phyloP scores from a whole-genome alignment of 2,797 vertebrate species.

The Australoheros facetus region DNA sequence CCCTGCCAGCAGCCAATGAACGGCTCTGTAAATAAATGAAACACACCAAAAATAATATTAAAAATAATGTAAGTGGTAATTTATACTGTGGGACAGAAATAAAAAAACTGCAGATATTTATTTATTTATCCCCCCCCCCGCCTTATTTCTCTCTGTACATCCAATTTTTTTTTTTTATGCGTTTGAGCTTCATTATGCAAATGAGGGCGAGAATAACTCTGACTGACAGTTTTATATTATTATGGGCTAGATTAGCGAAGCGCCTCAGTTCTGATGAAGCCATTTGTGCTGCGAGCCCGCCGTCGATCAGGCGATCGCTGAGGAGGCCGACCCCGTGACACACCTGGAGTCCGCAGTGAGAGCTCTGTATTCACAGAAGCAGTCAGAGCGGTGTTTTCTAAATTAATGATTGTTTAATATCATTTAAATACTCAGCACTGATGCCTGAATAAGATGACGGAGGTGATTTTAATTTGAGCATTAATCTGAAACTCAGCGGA shows the following conservation, averaged over 20 bases:
- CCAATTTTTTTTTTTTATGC: background rate
- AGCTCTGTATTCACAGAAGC: no score
- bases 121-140: background rate
- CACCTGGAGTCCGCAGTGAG: background rate
- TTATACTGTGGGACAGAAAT: background rate
- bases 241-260: background rate
- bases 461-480: background rate
- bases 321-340: background rate
- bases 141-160: background rate
- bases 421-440: no score
- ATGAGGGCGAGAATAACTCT: background rate
- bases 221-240: constrained; percentile 11
- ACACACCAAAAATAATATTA: background rate
- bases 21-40: background rate
- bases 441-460: background rate
- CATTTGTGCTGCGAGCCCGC: background rate
- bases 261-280: background rate
- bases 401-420: no score
- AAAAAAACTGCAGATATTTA: background rate
- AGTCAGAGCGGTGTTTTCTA: no score
- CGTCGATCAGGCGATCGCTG: background rate
- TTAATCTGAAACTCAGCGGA: no score
- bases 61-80: background rate
- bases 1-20: background rate
- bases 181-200: background rate